Conservation (phyloP, 2,797 vertebrate genomes). For the Triplophysa yarkandensis region DNA sequence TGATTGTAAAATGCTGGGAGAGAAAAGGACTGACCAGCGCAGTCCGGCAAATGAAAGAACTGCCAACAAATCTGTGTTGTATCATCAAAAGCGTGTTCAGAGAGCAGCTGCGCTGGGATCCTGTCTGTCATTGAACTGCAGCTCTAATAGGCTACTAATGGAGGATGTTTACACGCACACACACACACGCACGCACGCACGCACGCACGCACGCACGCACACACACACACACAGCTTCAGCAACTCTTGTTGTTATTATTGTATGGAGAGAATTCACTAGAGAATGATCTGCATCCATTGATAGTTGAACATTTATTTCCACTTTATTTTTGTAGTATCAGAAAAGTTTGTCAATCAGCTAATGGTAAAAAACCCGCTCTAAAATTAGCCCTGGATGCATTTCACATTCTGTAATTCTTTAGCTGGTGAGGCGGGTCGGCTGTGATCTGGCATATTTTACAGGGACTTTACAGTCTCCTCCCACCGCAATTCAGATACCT, state of each 20-base stretch:
- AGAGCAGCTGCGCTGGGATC: background rate
- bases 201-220: constrained; percentile 2
- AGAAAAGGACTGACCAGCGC: constrained; percentile 24
- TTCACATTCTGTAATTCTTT: background rate
- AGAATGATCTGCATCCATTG: background rate
- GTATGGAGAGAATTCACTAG: background rate
- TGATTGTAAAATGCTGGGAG: background rate
- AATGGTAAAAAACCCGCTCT: background rate
- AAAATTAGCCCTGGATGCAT: background rate
- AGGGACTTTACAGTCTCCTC: background rate
- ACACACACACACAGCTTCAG: background rate
- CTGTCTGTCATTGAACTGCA: constrained; percentile 27
- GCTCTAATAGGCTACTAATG: constrained; percentile 29
- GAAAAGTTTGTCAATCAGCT: background rate
- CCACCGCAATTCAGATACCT: background rate
- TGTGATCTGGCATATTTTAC: background rate
- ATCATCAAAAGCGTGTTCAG: constrained; percentile 28
- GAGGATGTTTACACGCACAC: constrained; percentile 13
- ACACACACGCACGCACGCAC: constrained; percentile 3
- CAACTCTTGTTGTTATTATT: constrained; percentile 15
- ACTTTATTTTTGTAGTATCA: background rate
- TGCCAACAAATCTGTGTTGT: constrained; percentile 35
- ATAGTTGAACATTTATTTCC: background rate
- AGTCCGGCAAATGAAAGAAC: constrained; percentile 13
- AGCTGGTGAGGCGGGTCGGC: background rate